These are phyloP conservation scores for Habrosyne pyritoides DNA, from an alignment of 2,888 invertebrate genomes.

Conservation along the genomic window DNA sequence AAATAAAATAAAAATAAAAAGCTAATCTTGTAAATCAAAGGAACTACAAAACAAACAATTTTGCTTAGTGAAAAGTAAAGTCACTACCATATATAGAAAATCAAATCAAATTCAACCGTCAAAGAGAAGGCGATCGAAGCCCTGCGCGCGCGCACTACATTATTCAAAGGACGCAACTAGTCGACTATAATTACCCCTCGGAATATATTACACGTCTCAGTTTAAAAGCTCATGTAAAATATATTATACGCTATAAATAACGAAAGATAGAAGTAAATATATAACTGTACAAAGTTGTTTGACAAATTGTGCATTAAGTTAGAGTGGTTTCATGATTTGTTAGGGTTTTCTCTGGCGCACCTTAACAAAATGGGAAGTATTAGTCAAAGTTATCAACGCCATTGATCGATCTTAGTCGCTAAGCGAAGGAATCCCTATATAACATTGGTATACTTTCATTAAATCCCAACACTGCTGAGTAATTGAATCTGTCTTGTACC, in stretches of 20 bases:
- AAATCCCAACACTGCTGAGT: background rate
- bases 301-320: constrained; percentile 36
- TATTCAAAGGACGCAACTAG: constrained; percentile 58
- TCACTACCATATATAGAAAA: constrained; percentile 37
- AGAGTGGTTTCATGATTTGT: constrained; percentile 15
- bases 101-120: constrained; percentile 45
- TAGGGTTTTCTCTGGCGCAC: background rate
- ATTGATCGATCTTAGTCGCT: background rate
- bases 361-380: background rate
- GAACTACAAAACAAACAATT: constrained; percentile 13
- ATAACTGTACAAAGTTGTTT: constrained; percentile 28
- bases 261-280: constrained; percentile 10
- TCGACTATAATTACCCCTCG: constrained; percentile 63
- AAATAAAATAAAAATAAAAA: background rate
- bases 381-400: background rate
- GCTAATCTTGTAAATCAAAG: background rate
- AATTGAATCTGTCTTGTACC: too few relatives aligned
- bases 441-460: background rate
- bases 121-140: constrained; percentile 24
- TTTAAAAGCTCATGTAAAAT: constrained; percentile 52
- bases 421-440: background rate
- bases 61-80: constrained; percentile 17
- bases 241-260: constrained; percentile 56
- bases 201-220: constrained; percentile 55
- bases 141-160: constrained; percentile 50